Conservation (phyloP, 2,888 invertebrate species). For the Caenorhabditis auriculariae region DNA sequence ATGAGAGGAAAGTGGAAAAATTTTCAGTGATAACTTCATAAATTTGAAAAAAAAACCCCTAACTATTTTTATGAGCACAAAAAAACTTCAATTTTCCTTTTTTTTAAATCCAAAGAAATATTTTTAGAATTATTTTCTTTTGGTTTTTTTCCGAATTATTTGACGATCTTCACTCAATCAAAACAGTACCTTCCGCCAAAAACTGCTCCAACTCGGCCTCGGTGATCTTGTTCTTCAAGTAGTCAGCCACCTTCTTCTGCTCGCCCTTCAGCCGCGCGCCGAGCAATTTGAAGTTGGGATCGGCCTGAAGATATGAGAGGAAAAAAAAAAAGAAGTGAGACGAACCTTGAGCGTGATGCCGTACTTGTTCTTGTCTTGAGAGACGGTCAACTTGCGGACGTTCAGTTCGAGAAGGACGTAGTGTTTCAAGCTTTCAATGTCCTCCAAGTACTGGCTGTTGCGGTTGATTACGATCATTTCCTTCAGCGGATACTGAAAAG, state of each 20-base stretch:
- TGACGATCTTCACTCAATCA: not conserved
- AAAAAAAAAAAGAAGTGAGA: not conserved
- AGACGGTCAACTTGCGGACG: slow-evolving; percentile 78
- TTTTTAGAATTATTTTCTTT: no score
- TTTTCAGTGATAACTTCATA: no score
- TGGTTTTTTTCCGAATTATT: no score
- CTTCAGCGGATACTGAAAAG: slow-evolving; percentile 80
- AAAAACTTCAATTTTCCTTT: no score
- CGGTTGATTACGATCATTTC: slow-evolving; percentile 93
- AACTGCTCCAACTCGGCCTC: slow-evolving; percentile 80
- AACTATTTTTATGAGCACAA: no score
- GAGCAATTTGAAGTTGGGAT: slow-evolving; percentile 88
- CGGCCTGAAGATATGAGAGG: slow-evolving; percentile 70
- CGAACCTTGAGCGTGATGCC: slow-evolving; percentile 77
- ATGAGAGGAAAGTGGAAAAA: no score
- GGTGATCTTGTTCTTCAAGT: slow-evolving; percentile 75
- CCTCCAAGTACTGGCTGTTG: slow-evolving; percentile 76
- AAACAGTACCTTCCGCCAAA: slow-evolving; percentile 69
- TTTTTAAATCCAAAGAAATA: no score
- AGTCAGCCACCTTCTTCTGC: slow-evolving; percentile 82
- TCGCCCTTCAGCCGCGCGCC: slow-evolving; percentile 85
- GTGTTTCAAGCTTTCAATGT: slow-evolving; percentile 77
- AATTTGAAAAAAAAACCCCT: no score
- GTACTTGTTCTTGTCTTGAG: slow-evolving; percentile 84
- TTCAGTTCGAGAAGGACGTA: slow-evolving; percentile 92